These are phyloP conservation scores for Myripristis jacobus DNA, from an alignment of 2,797 vertebrate species.

Conservation along the genomic window DNA sequence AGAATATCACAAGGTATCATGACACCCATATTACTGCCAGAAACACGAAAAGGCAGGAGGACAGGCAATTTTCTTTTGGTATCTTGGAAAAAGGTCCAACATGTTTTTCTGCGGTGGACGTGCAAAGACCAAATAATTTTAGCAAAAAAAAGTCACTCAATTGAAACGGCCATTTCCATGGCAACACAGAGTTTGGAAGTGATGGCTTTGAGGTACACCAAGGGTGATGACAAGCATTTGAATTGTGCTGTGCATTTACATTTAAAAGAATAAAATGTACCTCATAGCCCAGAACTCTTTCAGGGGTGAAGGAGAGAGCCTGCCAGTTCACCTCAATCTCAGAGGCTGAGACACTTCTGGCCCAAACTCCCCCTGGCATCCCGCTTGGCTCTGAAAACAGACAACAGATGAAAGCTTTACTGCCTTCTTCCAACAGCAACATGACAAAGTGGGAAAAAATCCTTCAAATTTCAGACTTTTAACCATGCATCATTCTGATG, in stretches of 20 bases:
- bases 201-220: conserved; percentile 64
- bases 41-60: conserved; percentile 51
- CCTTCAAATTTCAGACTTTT: conserved; percentile 60
- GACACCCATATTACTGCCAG: conserved; percentile 53
- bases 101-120: conserved; percentile 57
- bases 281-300: conserved; percentile 95
- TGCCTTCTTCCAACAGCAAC: conserved; percentile 39
- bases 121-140: conserved; percentile 71
- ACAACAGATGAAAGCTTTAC: conserved; percentile 63
- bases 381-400: conserved; percentile 89
- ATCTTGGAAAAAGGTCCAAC: conserved; percentile 53
- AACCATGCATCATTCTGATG: conserved; percentile 19
- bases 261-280: conserved; percentile 83
- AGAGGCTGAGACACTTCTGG: conserved; percentile 90
- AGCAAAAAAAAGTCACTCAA: conserved; percentile 40
- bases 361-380: conserved; percentile 87
- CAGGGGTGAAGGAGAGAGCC: conserved; percentile 88
- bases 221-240: conserved; percentile 72
- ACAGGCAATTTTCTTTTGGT: conserved; percentile 68
- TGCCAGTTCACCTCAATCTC: conserved; percentile 94
- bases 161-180: conserved; percentile 71
- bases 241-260: conserved; percentile 74
- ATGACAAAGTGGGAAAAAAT: conserved; percentile 63
- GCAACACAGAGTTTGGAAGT: conserved; percentile 63
- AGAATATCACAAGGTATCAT: conserved; percentile 32